Conservation (phyloP, 2,888 invertebrate genomes). For the Venusia cambrica region DNA sequence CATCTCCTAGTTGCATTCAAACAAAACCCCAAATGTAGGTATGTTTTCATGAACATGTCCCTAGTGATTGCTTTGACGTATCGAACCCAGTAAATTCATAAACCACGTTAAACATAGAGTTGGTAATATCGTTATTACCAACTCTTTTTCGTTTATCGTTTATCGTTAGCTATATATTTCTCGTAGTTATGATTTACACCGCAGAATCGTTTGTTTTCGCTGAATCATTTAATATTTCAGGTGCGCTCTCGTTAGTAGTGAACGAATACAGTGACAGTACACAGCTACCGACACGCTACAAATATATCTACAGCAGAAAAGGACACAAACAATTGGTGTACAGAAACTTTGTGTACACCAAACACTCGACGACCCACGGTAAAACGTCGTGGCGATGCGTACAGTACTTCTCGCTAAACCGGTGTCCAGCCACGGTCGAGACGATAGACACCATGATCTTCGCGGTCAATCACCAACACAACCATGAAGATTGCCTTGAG, state of each 20-base stretch:
- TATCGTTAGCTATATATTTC: too few relatives aligned
- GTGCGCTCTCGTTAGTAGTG: conserved; percentile 69
- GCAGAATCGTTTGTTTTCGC: too few relatives aligned
- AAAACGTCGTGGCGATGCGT: conserved; percentile 78
- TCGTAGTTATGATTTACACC: too few relatives aligned
- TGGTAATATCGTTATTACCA: too few relatives aligned
- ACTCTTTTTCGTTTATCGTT: too few relatives aligned
- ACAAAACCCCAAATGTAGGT: too few relatives aligned
- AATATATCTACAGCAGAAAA: conserved; percentile 76
- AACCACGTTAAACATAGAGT: too few relatives aligned
- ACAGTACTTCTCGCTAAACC: conserved; percentile 75
- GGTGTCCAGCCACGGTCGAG: conserved; percentile 76
- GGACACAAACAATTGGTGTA: conserved; percentile 78
- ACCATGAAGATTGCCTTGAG: conserved; percentile 73
- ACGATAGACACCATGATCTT: conserved; percentile 75
- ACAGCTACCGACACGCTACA: conserved; percentile 65
- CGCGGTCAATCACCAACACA: conserved; percentile 73
- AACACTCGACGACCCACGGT: conserved; percentile 76
- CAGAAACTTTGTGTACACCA: conserved; percentile 77
- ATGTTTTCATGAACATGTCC: too few relatives aligned
- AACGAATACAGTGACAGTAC: conserved; percentile 63
- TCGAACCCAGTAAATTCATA: too few relatives aligned
- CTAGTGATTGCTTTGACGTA: too few relatives aligned
- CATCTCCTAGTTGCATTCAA: too few relatives aligned
- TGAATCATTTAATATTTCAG: too few relatives aligned